A percentile compares a stretch with the other conserved stretches of the same genome.
These are phyloP conservation scores for Latrodectus geometricus DNA, from an alignment of 1,140 invertebrate species.

Conservation along the genomic window DNA sequence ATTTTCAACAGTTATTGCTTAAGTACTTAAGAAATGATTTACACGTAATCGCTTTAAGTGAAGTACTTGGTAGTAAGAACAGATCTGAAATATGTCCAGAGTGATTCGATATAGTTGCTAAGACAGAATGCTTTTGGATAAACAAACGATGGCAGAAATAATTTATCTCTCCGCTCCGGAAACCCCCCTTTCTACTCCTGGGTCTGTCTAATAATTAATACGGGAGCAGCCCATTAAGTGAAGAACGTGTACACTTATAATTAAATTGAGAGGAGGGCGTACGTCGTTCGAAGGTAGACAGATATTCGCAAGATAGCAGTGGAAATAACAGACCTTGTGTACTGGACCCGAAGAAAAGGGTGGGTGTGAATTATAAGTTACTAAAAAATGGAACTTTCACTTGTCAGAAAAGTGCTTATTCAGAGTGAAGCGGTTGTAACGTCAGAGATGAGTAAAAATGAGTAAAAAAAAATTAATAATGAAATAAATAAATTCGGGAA, in stretches of 20 bases:
- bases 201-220: not conserved
- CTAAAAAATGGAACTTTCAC: conserved; percentile 28
- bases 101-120: not conserved
- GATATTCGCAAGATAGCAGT: conserved; percentile 7
- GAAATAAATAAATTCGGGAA: conserved; percentile 15
- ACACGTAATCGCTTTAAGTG: too few relatives aligned
- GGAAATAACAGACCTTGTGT: conserved; percentile 1
- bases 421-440: conserved; percentile 6
- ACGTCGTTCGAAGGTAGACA: conserved; percentile 3
- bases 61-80: not conserved
- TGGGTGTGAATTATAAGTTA: conserved; percentile 13
- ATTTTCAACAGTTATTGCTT: too few relatives aligned
- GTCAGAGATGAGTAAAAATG: not conserved
- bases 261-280: conserved; percentile 19
- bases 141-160: not conserved
- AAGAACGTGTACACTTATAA: not conserved
- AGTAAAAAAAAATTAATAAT: not conserved
- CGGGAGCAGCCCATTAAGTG: not conserved
- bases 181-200: too few relatives aligned
- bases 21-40: too few relatives aligned
- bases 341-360: not conserved
- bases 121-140: not conserved
- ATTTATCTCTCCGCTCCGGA: not conserved
- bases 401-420: conserved; percentile 35
- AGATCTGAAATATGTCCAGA: not conserved